Conservation (phyloP, 92 coral and sea anemone genomes). For the Virgularia gustaviana region DNA sequence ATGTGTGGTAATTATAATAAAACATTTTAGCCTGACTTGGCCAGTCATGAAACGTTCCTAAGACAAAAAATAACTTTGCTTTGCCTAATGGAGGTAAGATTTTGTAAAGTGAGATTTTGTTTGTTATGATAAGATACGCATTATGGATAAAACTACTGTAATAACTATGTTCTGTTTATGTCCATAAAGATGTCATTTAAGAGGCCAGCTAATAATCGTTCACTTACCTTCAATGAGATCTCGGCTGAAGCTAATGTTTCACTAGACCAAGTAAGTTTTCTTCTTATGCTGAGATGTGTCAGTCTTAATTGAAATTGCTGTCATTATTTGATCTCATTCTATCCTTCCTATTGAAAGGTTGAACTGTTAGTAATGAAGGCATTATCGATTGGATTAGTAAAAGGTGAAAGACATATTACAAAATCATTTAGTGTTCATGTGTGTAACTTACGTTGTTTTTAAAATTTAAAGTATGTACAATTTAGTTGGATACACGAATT, state of each 20-base stretch:
- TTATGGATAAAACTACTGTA: too few relatives aligned
- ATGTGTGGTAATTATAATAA: not conserved
- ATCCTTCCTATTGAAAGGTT: conserved; percentile 50
- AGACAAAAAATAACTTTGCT: conserved; percentile 88
- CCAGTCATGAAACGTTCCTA: conserved; percentile 66
- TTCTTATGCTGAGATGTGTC: not conserved
- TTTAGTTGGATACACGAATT: too few relatives aligned
- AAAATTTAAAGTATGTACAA: too few relatives aligned
- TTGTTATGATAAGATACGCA: not conserved
- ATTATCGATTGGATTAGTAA: conserved; percentile 87
- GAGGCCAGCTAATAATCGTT: conserved; percentile 86
- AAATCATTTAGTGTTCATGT: too few relatives aligned
- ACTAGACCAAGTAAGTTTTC: conserved; percentile 57
- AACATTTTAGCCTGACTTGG: conserved; percentile 70
- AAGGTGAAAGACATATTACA: conserved; percentile 57
- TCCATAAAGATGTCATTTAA: conserved; percentile 73
- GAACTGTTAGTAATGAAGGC: conserved; percentile 98
- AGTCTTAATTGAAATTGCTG: not conserved
- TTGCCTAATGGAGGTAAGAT: conserved; percentile 92
- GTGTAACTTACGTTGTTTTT: too few relatives aligned
- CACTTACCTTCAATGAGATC: conserved; percentile 74
- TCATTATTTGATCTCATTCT: not conserved
- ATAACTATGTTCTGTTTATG: too few relatives aligned
- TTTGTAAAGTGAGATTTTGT: not conserved
- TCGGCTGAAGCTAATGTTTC: conserved; percentile 83